Base-by-base conservation (phyloP, 2,113 vertebrate genomes). In the Seriola rivoliana region DNA sequence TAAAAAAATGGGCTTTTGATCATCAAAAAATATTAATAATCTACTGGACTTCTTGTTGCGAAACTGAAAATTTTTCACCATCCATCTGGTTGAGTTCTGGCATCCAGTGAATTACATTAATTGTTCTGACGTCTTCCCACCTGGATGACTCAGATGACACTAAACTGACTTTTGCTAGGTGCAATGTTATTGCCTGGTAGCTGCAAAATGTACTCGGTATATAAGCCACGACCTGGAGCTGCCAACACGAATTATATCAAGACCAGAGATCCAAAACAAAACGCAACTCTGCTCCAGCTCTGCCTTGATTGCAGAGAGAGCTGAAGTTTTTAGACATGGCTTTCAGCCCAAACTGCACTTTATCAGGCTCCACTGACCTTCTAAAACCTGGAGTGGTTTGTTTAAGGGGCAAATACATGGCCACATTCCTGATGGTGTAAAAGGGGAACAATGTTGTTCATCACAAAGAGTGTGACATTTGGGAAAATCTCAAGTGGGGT, bases 291-390 rank as follows among this genome's bases (percentile, higher is more conserved):
- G 69, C 71, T 86, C 66, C 60, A 10, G 72, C 63, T 76, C 58
- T 68, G 66, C 42, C 48, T 59, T 44, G 55, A 89, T 71, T 48
- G 57, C 66, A 86, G 66, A 48, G 65, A 48, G 25, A 57, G 78
- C 48, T 54, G 54, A 50, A n/a, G 70, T 77, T 86, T 70, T 38
- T 19, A 3, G 29, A 72, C 40, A 62, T 85, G 82, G 82, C 80
- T 88, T 77, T 58, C 55, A 86, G 88, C 81, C 80, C 74, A 77
- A 79, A 69, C 67, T 80, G 84, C 75, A 80, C 82, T 88, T 84
- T 69, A 88, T 84, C 80, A 66, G 77, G 40, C 71, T 58, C 25
- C 11, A 4, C 21, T 90, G 88, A 90, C 90, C 85, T 92, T 90
- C 75, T 71, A 8, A 65, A 87, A 44, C 50, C 62, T 83, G 60